These are phyloP conservation scores for Hippopotamyrus pictus DNA, from an alignment of 2,797 vertebrate genomes.

Conservation along the genomic window DNA sequence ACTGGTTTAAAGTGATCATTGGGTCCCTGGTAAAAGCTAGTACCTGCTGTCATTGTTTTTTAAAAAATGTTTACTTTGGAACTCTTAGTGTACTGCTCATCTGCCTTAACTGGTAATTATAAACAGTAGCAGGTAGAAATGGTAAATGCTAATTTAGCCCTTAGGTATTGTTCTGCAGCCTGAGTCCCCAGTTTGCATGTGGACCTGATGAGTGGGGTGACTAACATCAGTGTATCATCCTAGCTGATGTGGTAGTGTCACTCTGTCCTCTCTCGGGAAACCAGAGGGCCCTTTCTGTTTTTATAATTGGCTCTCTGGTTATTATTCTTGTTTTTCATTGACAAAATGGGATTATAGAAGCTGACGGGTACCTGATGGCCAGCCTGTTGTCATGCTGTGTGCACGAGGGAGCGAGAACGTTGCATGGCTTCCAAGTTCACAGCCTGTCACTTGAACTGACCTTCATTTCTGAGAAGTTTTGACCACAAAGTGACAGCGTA, in stretches of 20 bases:
- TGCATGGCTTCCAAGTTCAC: not conserved
- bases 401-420: not conserved
- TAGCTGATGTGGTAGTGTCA: not conserved
- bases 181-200: not conserved
- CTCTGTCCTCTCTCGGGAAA: not conserved
- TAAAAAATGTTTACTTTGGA: not conserved
- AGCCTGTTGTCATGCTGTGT: not conserved
- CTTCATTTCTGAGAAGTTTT: not conserved
- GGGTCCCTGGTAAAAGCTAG: not conserved
- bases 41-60: not conserved
- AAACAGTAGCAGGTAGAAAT: not conserved
- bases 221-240: not conserved
- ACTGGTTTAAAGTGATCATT: not conserved
- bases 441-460: not conserved
- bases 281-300: not conserved
- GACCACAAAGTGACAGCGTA: not conserved
- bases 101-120: not conserved
- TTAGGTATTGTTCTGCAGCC: not conserved
- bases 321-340: not conserved
- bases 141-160: not conserved
- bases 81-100: not conserved
- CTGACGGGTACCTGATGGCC: not conserved
- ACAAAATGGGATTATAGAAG: not conserved
- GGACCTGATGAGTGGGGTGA: not conserved
- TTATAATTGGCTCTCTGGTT: not conserved